A percentile compares a stretch with the other conserved stretches of the same genome.
phyloP scores from a whole-genome alignment of 2,888 invertebrate genomes.

The Hofmannophila pseudospretella region DNA sequence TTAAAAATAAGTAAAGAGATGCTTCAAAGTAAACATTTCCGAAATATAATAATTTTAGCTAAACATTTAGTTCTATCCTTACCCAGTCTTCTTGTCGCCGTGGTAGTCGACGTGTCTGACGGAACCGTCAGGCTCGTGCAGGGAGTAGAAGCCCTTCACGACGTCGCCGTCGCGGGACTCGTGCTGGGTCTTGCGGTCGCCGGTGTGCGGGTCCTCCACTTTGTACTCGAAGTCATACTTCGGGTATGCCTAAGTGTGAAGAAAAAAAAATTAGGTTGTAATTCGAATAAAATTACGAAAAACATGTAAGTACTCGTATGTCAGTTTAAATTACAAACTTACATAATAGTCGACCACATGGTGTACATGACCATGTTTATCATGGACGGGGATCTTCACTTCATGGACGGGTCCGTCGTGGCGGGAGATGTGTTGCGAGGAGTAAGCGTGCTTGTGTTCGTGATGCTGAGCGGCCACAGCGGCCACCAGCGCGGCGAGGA shows the following conservation, averaged over 20 bases:
- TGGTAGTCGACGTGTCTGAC: slow-evolving; percentile 50
- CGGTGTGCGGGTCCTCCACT: slow-evolving; percentile 74
- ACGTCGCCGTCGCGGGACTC: slow-evolving; percentile 76
- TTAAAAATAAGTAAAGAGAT: background rate
- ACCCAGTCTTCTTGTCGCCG: slow-evolving; percentile 42
- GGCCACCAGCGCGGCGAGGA: slow-evolving; percentile 36
- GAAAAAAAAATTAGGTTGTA: too few relatives aligned
- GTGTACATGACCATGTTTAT: slow-evolving; percentile 23
- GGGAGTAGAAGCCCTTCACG: slow-evolving; percentile 71
- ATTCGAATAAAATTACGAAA: too few relatives aligned
- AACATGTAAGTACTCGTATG: too few relatives aligned
- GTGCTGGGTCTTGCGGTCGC: slow-evolving; percentile 76
- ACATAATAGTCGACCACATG: slow-evolving; percentile 36
- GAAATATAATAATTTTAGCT: background rate
- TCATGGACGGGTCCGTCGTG: slow-evolving; percentile 26
- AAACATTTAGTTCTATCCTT: too few relatives aligned
- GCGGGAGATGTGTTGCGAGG: slow-evolving; percentile 28
- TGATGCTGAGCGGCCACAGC: slow-evolving; percentile 21
- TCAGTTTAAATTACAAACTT: slow-evolving; percentile 17
- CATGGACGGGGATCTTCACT: slow-evolving; percentile 18
- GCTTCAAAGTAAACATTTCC: slow-evolving; percentile 6
- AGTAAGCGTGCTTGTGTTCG: slow-evolving; percentile 23
- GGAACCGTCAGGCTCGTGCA: slow-evolving; percentile 65
- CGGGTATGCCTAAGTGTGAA: slow-evolving; percentile 50
- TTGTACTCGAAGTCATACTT: slow-evolving; percentile 75